Evolutionary conservation across 37 sponge, comb jelly and placozoan species (phyloP), one percentile per base, ranked within the genome.

Genomic region (Axinella damicornis): DNA sequence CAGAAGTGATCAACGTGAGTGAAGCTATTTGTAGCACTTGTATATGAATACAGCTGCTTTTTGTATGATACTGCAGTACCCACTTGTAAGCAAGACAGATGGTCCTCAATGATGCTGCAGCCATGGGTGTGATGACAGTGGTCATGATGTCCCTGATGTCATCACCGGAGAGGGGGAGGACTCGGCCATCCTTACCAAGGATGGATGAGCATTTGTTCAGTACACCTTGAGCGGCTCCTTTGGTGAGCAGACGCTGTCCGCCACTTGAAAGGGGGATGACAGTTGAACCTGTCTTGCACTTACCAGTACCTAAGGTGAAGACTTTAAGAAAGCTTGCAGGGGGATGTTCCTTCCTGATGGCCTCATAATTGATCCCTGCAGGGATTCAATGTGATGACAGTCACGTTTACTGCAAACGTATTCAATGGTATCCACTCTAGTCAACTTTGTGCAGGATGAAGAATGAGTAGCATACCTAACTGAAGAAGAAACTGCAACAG

Each of bases 271-370:
- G 77, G 6, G 86, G 88, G 54, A 98, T 76, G 40, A 96, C 93
- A 1, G 95, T 97, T 53, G 94, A 80, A 97, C 96, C 96, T 75
- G 91, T 92, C 93, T 98, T 98, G n/a, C n/a, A n/a, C 32, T 97
- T 90, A 18, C 79, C 71, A 20, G 93, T 85, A 77, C 92, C 96
- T 90, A 98, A 98, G 20, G 93, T 93, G 90, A 78, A 93, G 59
- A 88, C 89, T 55, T 95, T 98, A 13, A 68, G 58, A 81, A 93
- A 98, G 53, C 38, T 68, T 39, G 85, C 89, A 25, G 71, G 85
- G 1, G 94, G 89, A 52, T 91, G 58, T 11, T 82, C 60, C 22
- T 77, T 62, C 34, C 98, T 74, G 5, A 91, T 79, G 19, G 67
- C 73, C 6, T 91, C 92, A 70, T 93, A 95, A 57, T 90, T 80